Conservation (phyloP, 2,797 vertebrate genomes). For the Selene dorsalis region DNA sequence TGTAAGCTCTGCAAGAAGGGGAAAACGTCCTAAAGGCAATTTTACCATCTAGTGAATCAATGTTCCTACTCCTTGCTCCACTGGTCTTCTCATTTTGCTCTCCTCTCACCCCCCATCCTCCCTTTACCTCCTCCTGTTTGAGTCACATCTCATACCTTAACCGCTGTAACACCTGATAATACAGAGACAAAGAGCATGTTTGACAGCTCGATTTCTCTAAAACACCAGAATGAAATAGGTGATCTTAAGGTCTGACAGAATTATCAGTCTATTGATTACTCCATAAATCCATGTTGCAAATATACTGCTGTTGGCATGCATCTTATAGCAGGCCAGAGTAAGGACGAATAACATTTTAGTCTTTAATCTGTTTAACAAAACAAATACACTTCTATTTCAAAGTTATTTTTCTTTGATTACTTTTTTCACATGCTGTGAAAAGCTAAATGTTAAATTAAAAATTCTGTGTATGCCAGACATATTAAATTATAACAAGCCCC, state of each 20-base stretch:
- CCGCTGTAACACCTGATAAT: constrained; percentile 50
- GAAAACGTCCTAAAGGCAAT: constrained; percentile 11
- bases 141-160: constrained; percentile 44
- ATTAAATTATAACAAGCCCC: constrained; percentile 2
- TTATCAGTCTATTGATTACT: constrained; percentile 8
- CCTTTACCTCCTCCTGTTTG: constrained; percentile 32
- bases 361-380: not conserved
- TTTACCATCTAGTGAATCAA: constrained; percentile 10
- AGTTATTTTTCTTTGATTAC: not conserved
- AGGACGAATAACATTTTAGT: not conserved
- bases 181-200: constrained; percentile 45
- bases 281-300: not conserved
- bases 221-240: constrained; percentile 21
- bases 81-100: constrained; percentile 18
- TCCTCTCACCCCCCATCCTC: not conserved
- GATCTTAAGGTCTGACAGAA: constrained; percentile 9
- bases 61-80: constrained; percentile 7
- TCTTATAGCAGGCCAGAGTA: not conserved
- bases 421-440: not conserved
- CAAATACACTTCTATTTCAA: not conserved
- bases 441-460: not conserved
- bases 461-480: not conserved
- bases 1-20: not conserved
- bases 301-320: not conserved
- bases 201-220: constrained; percentile 19